These are phyloP conservation scores for Emydoidea blandingii DNA, from an alignment of 2,797 vertebrate species.

Conservation along the genomic window DNA sequence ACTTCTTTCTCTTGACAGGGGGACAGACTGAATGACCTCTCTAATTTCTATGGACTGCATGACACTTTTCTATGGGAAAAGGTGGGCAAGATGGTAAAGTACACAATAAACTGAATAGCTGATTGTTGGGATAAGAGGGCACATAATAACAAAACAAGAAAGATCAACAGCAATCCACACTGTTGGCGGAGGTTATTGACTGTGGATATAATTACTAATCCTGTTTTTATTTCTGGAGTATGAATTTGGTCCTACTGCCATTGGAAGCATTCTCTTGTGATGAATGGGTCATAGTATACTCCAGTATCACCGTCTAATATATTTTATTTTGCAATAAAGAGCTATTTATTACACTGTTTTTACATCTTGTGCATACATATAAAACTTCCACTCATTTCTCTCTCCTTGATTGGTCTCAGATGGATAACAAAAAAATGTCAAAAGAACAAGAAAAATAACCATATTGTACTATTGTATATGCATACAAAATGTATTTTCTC, in stretches of 20 bases:
- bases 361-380: neutral
- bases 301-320: neutral
- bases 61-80: constrained; percentile 9
- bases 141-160: neutral
- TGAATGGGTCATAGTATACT: neutral
- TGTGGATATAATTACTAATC: neutral
- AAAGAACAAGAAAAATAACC: neutral
- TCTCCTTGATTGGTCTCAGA: neutral
- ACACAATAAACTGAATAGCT: neutral
- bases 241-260: neutral
- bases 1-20: constrained; percentile 39
- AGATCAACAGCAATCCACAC: neutral
- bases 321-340: neutral
- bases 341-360: neutral
- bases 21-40: constrained; percentile 44
- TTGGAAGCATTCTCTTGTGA: neutral
- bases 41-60: constrained; percentile 35
- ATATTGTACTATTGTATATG: neutral
- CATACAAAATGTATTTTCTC: neutral
- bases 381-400: neutral
- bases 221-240: neutral
- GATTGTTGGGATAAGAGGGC: neutral
- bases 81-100: neutral
- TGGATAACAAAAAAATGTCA: neutral
- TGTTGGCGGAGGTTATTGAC: neutral